Percentiles rank a stretch among this genome's conserved stretches.
Evolutionary conservation across 2,113 vertebrate species (phyloP).

Genomic region (Pitta sordida): DNA sequence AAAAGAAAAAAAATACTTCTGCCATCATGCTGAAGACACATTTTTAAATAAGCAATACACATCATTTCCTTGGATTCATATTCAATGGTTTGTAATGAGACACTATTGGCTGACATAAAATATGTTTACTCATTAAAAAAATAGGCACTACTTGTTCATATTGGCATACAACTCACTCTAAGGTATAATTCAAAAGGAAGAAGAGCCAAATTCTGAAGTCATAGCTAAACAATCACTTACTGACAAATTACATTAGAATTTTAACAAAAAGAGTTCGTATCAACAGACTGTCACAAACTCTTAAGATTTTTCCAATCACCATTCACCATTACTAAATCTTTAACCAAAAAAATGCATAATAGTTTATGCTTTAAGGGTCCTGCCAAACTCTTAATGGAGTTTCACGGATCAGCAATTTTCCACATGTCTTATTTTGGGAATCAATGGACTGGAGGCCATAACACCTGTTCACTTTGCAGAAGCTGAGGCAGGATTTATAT

Average conservation of each 20-base stretch:
- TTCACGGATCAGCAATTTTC: conserved; percentile 42
- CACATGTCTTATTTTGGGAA: conserved; percentile 51
- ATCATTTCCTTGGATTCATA: neutral
- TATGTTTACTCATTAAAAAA: neutral
- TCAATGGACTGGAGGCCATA: conserved; percentile 37
- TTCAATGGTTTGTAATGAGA: neutral
- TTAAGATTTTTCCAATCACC: neutral
- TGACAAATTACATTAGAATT: neutral
- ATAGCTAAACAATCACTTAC: neutral
- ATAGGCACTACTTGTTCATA: neutral
- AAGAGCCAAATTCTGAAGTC: neutral
- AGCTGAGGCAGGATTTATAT: conserved; percentile 23
- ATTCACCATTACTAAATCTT: neutral
- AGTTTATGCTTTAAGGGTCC: neutral
- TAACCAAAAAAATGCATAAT: neutral
- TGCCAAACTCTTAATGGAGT: conserved; percentile 34
- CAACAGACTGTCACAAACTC: neutral
- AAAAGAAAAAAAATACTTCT: neutral
- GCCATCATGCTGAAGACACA: neutral
- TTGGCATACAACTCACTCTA: rapidly evolving
- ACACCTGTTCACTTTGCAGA: conserved; percentile 42
- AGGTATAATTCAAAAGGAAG: neutral
- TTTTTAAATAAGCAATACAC: neutral
- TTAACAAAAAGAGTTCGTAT: neutral
- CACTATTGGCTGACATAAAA: neutral